Conservation (phyloP, 2,113 vertebrate species). For the Spizaetus ornatus region DNA sequence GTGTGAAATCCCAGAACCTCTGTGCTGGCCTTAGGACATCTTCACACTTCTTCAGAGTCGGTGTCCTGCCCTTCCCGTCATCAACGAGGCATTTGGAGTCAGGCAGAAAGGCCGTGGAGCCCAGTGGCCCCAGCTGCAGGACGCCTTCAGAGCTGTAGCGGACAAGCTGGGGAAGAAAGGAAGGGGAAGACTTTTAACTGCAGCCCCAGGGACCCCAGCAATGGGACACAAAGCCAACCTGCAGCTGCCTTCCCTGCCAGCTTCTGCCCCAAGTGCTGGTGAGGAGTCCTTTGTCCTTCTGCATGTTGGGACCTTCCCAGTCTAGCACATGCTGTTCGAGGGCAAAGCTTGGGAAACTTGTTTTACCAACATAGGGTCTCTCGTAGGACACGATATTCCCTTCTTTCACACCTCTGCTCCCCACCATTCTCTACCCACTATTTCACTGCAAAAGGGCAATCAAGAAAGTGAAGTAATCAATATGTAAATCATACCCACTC, state of each 20-base stretch:
- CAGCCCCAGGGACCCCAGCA: no score
- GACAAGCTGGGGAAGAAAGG: constrained; percentile 75
- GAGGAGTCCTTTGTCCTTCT: not conserved
- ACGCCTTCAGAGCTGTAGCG: constrained; percentile 91
- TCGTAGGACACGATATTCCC: accelerated
- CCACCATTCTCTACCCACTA: not conserved
- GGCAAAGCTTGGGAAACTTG: not conserved
- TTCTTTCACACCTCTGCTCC: not conserved
- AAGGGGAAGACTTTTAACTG: not conserved
- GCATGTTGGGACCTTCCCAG: accelerated
- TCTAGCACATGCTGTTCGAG: accelerated
- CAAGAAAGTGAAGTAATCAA: constrained; percentile 34
- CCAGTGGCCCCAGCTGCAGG: constrained; percentile 91
- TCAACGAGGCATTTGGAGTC: constrained; percentile 97
- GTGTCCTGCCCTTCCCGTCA: constrained; percentile 83
- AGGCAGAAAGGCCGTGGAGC: constrained; percentile 92
- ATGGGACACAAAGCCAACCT: not conserved
- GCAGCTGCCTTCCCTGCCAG: not conserved
- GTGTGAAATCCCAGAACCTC: constrained; percentile 96
- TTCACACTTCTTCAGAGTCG: constrained; percentile 90
- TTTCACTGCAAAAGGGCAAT: constrained; percentile 33
- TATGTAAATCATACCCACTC: constrained; percentile 40
- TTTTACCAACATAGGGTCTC: not conserved
- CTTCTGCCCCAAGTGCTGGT: not conserved
- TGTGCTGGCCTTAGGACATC: constrained; percentile 81